A percentile compares a stretch with the other conserved stretches of the same genome.
phyloP scores from a whole-genome alignment of 2,797 vertebrate genomes.

The Garrulus glandarius region DNA sequence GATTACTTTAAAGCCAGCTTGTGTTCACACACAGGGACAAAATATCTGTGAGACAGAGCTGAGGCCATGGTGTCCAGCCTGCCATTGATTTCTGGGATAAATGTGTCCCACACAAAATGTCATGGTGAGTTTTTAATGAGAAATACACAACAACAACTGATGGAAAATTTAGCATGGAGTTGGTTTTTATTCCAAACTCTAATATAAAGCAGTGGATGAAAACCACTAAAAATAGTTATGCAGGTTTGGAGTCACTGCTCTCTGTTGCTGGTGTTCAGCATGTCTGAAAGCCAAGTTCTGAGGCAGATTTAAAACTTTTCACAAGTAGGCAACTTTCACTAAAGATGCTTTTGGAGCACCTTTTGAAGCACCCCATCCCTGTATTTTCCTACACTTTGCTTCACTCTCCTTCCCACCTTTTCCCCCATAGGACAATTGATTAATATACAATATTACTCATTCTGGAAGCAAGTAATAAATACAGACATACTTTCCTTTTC shows the following conservation, averaged over 20 bases:
- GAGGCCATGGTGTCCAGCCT: not conserved
- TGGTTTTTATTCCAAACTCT: not conserved
- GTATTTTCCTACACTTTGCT: not conserved
- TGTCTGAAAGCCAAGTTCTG: not conserved
- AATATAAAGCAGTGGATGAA: not conserved
- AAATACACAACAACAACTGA: not conserved
- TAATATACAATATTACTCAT: slow-evolving; percentile 60
- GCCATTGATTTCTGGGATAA: not conserved
- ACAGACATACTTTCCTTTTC: slow-evolving; percentile 18
- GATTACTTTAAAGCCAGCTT: not conserved
- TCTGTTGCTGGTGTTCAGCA: not conserved
- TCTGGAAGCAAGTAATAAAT: slow-evolving; percentile 47
- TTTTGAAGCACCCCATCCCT: not conserved
- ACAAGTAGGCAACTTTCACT: not conserved
- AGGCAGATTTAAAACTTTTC: not conserved
- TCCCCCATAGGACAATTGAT: slow-evolving; percentile 17
- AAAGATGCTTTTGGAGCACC: not conserved
- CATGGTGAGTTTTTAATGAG: not conserved
- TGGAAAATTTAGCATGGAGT: not conserved
- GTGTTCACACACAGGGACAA: not conserved
- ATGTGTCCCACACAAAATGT: not conserved
- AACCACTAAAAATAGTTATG: not conserved
- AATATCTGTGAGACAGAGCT: not conserved
- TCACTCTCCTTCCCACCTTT: not conserved
- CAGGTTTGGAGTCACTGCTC: not conserved